A percentile compares a stretch with the other conserved stretches of the same genome.
phyloP scores from a whole-genome alignment of 2,888 invertebrate species.

The Rapana venosa region DNA sequence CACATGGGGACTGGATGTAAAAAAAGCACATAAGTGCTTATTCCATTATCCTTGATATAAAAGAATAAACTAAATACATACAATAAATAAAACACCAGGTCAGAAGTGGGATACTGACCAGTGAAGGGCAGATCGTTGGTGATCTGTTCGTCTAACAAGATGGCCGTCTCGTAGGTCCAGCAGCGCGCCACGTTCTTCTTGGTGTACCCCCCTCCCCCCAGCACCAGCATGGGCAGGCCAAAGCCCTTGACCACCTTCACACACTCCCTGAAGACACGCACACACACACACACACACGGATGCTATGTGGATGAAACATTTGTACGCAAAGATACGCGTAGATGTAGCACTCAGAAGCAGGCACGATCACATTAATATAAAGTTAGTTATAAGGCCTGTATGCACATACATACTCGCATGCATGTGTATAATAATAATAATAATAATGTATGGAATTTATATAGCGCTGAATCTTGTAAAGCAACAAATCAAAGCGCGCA shows the following conservation, averaged over 20 bases:
- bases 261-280: conserved; percentile 89
- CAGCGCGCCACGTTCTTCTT: conserved; percentile 97
- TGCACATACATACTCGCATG: too few relatives aligned
- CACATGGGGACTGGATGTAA: too few relatives aligned
- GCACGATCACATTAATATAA: not conserved
- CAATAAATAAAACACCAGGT: too few relatives aligned
- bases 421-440: too few relatives aligned
- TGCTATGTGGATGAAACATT: too few relatives aligned
- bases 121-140: conserved; percentile 96
- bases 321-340: not conserved
- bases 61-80: too few relatives aligned
- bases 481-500: not conserved
- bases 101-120: conserved; percentile 68
- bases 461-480: too few relatives aligned
- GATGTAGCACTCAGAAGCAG: not conserved
- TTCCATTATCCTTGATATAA: too few relatives aligned
- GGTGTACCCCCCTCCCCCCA: conserved; percentile 93
- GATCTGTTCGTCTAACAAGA: conserved; percentile 93
- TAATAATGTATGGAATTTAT: too few relatives aligned
- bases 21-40: too few relatives aligned
- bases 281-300: conserved; percentile 19
- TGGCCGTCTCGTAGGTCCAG: conserved; percentile 99
- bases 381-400: too few relatives aligned
- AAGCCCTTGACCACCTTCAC: conserved; percentile 96
- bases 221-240: conserved; percentile 93